A percentile compares a stretch with the other conserved stretches of the same genome.
These are phyloP conservation scores for Parazoanthus darwini DNA, from an alignment of 92 coral and sea anemone species.

Conservation along the genomic window DNA sequence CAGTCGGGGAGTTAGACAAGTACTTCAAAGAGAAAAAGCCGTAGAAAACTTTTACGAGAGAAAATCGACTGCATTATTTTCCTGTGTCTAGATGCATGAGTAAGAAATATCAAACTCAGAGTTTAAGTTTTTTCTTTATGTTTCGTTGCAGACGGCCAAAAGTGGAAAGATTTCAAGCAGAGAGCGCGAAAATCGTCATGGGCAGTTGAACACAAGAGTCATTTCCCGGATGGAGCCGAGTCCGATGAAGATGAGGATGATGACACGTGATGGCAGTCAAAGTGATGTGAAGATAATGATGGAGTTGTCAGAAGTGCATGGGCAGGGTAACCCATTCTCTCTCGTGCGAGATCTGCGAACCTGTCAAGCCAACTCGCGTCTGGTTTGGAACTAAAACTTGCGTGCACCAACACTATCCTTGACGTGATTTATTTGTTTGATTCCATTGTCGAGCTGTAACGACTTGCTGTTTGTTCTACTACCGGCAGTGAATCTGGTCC, in stretches of 20 bases:
- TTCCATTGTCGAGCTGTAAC: background rate
- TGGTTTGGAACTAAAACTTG: background rate
- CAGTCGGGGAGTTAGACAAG: too few species aligned
- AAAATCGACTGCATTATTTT: too few species aligned
- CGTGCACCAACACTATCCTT: background rate
- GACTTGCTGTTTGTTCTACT: background rate
- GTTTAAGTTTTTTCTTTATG: background rate
- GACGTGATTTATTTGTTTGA: background rate
- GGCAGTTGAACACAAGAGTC: conserved; percentile 84
- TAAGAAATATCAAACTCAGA: background rate
- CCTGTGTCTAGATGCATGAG: background rate
- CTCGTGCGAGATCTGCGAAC: background rate
- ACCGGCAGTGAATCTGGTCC: background rate
- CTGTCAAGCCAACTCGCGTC: background rate
- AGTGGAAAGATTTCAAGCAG: conserved; percentile 77
- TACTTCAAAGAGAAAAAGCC: too few species aligned
- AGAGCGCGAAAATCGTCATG: conserved; percentile 76
- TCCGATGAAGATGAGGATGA: conserved; percentile 79
- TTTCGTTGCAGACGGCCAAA: conserved; percentile 52
- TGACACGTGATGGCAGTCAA: conserved; percentile 22
- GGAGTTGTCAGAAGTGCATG: background rate
- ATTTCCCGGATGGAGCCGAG: conserved; percentile 73
- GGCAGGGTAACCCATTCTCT: background rate
- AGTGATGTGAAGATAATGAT: background rate
- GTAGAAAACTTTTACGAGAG: too few species aligned